Base-by-base conservation (phyloP, 1,140 invertebrate species). In the Dreissena rostriformis region DNA sequence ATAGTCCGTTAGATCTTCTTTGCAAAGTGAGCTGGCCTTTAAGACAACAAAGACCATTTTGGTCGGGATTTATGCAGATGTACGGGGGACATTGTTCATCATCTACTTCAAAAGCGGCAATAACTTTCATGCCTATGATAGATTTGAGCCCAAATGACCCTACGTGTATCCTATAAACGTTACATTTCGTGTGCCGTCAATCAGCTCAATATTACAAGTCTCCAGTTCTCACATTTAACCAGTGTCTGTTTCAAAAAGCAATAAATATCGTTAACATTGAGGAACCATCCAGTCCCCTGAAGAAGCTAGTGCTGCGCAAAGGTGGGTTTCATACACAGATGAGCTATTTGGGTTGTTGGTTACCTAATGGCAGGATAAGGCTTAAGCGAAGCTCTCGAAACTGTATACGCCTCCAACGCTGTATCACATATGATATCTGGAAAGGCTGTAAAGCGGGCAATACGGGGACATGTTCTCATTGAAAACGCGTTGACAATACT, bases 391-490 rank as follows among this genome's bases (percentile, higher is more conserved):
- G 19, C 19, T 19, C 53, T 57, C 19, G 53, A 19, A 84, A 80
- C 79, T 10, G 80, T 90, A 7, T 90, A 84, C 86, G 86, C 87
- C n/a, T n/a, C n/a, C n/a, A 87, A 89, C 71, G 89, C 90, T 63
- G 89, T 91, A 39, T 87, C 87, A 14, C 92, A 94, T 88, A 93
- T 93, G 88, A 67, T 94, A 63, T 82, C 71, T 53, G 90, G 92
- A 29, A 91, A 94, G 86, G 88, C 93, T 65, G 93, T 92, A 86
- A 78, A 91, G 29, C 87, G 94, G 89, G 90, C 91, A 39, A 76
- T 94, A 14, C 76, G 93, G 86, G 94, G 83, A 28, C 93, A 94
- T 91, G 86, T 92, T 24, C 82, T 90, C 7, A 78, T 90, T 14
- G 84, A 89, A 61, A 73, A 61, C 61, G 87, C 85, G 15, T 70